Evolutionary conservation across 1,140 invertebrate species (phyloP).

Genomic region (Bombus haemorrhoidalis): DNA sequence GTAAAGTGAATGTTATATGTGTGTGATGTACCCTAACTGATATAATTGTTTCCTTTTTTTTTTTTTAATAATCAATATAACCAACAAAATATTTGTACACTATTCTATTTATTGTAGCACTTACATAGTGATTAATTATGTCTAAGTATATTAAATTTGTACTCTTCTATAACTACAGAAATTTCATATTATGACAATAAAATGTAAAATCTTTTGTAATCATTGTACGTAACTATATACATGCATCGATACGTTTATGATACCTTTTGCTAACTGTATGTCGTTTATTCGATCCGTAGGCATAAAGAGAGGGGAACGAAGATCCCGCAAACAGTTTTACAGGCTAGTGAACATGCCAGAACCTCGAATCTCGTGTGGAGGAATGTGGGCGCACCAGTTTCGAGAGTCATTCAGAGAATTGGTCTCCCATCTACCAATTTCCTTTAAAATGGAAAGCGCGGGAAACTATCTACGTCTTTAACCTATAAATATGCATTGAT

Average conservation of each 20-base stretch:
- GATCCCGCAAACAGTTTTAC: constrained; percentile 40
- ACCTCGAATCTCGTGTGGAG: constrained; percentile 47
- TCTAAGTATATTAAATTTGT: too few relatives aligned
- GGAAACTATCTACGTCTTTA: background rate
- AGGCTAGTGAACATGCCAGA: constrained; percentile 36
- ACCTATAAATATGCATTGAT: constrained; percentile 3
- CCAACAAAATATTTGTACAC: too few relatives aligned
- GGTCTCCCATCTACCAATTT: constrained; percentile 62
- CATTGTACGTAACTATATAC: too few relatives aligned
- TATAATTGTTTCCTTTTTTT: too few relatives aligned
- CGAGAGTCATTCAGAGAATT: constrained; percentile 69
- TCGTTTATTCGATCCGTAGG: constrained; percentile 1
- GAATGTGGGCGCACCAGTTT: constrained; percentile 76
- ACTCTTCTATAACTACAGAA: too few relatives aligned
- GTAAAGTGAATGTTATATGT: too few relatives aligned
- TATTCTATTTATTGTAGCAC: too few relatives aligned
- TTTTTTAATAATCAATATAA: too few relatives aligned
- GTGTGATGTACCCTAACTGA: too few relatives aligned
- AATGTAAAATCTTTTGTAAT: too few relatives aligned
- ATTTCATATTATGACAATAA: too few relatives aligned
- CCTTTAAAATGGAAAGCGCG: constrained; percentile 22
- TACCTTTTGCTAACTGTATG: background rate
- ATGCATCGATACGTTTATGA: background rate
- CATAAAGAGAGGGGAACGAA: background rate
- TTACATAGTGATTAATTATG: too few relatives aligned